Conservation (phyloP, 2,113 vertebrate species). For the Indicator indicator region DNA sequence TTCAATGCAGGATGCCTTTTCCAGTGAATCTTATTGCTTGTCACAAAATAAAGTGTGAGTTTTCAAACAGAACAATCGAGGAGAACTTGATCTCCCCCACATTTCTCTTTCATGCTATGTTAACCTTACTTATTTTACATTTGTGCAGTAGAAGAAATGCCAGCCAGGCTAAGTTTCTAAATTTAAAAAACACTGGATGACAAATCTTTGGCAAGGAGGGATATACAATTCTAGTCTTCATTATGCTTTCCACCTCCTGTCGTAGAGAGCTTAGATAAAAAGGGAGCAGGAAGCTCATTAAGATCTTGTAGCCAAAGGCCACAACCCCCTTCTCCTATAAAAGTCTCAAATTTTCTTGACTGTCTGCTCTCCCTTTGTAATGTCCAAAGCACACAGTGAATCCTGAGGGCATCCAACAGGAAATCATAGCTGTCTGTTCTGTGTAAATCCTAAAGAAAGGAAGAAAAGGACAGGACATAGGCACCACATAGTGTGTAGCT, state of each 20-base stretch:
- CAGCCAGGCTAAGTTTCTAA: slow-evolving; percentile 63
- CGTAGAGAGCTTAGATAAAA: background rate
- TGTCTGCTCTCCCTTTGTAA: background rate
- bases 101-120: background rate
- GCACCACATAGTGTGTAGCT: background rate
- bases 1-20: background rate
- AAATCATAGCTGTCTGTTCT: slow-evolving; percentile 1
- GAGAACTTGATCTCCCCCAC: slow-evolving; percentile 6
- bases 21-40: background rate
- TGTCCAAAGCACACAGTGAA: background rate
- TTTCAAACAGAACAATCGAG: slow-evolving; percentile 55
- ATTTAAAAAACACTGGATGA: slow-evolving; percentile 60
- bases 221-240: background rate
- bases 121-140: slow-evolving; percentile 39
- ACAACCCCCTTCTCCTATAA: background rate
- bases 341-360: slow-evolving; percentile 14
- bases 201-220: slow-evolving; percentile 29
- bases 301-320: slow-evolving; percentile 5
- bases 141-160: slow-evolving; percentile 51
- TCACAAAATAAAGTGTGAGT: slow-evolving; percentile 32
- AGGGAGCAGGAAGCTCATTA: slow-evolving; percentile 27
- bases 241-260: background rate
- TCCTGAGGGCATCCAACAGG: slow-evolving; percentile 11
- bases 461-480: background rate
- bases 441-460: background rate